Evolutionary conservation across 2,888 invertebrate genomes (phyloP), one percentile per base, ranked within the genome.

Genomic region (Ceramica pisi): DNA sequence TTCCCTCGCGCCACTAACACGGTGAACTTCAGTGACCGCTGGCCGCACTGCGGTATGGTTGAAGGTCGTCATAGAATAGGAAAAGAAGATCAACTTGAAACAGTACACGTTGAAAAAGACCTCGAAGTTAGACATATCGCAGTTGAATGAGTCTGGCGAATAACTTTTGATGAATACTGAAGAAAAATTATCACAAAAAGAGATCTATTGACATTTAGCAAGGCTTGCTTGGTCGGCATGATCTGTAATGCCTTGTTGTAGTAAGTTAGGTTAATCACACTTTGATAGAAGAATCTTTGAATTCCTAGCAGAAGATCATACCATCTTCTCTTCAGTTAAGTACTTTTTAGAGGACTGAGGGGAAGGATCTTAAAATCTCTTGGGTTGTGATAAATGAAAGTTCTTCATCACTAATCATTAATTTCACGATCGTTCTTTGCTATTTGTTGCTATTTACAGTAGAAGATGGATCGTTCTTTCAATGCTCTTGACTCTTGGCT

Each of bases 1-100:
- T 85, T 86, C 83, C 81, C 85, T 84, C 84, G 89, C 87, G 86
- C 90, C 81, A 90, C 89, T 90, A 84, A 90, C 90, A 89, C 88
- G 63, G 85, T 91, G 89, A 91, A 90, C 90, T 72, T 31, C 23
- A 46, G 44, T 66, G 70, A 82, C 75, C 83, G 80, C 53, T 41
- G 31, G 67, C 61, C 44, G 48, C 23, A 51, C 64, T 65, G 71
- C 65, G 64, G 73, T 56, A 51, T 74, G 50, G 31, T 61, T 26
- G 31, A 38, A 26, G 38, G 53, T n/a, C 31, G 3, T 26, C 23
- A 62, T 64, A 53, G 5, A 53, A 51, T 44, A 59, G 31, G 21
- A n/a, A 74, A 62, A 79, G 82, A 80, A 80, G 55, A 68, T 21
- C 3, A 23, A 82, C 41, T 59, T 61, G 10, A 48, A 50, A 64